Evolutionary conservation across 2,797 vertebrate species (phyloP), one percentile per base, ranked within the genome.

Genomic region (Pseudochirops cupreus): DNA sequence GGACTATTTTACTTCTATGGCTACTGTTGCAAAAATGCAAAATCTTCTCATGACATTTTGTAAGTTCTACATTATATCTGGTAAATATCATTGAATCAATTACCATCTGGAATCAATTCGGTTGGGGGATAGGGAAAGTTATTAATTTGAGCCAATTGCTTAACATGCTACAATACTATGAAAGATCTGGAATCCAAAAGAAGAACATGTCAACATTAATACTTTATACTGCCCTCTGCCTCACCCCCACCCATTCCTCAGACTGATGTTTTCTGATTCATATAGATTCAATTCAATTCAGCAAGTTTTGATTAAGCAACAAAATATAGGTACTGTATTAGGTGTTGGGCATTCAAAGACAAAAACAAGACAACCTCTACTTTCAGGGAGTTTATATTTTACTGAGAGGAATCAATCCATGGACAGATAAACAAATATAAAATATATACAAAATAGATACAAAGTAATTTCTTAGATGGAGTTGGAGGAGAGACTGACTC

Each of bases 81-180:
- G 96, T 95, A 97, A 97, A 96, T 93, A 92, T 59, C 74, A n/a
- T 92, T 92, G 94, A 95, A 67, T 92, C 95, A 96, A 53, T 21
- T 97, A 96, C 97, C 97, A 97, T 90, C 92, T 98, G 97, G 97
- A 62, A 95, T 74, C 94, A 91, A 56, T 97, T 62, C 93, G 96
- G 89, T n/a, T n/a, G 28, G 62, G 56, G 92, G 1, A 0, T 28
- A 53, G 33, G 11, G 59, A 2, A 39, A 96, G 95, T 94, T 96
- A 93, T 96, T 93, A 95, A 97, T 96, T 94, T 96, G 91, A 92
- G 92, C 92, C 56, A 74, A 54, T 90, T 93, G 87, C 92, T 39
- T 62, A 93, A 91, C 82, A 18, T 59, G 24, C 92, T 92, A 95
- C 4, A 91, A 55, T 31, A 56, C 56, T 95, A 97, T 96, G 67